Conservation (phyloP, 2,888 invertebrate species). For the Oscheius sp. region DNA sequence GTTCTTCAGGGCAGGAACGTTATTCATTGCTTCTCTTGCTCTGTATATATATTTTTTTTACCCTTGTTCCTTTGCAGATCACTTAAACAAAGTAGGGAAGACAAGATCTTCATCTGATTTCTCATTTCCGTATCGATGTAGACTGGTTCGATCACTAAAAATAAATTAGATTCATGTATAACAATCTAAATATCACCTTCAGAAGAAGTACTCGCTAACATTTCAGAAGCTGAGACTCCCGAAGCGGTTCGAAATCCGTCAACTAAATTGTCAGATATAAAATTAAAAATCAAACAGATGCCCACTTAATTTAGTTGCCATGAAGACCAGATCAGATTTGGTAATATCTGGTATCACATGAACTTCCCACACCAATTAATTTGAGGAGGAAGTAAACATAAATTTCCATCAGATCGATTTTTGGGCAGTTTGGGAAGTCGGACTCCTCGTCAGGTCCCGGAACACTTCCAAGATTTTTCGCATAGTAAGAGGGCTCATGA, state of each 20-base stretch:
- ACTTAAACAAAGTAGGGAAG: slow-evolving; percentile 30
- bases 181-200: slow-evolving; percentile 35
- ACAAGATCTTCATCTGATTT: slow-evolving; percentile 31
- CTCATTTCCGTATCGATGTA: slow-evolving; percentile 33
- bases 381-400: slow-evolving; percentile 31
- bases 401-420: slow-evolving; percentile 31
- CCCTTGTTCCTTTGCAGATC: slow-evolving; percentile 33
- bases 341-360: slow-evolving; percentile 31
- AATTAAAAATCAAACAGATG: slow-evolving; percentile 35
- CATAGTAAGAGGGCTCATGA: slow-evolving; percentile 31
- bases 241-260: slow-evolving; percentile 32
- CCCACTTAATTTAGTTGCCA: slow-evolving; percentile 35
- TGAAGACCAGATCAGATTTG: slow-evolving; percentile 28
- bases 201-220: slow-evolving; percentile 29
- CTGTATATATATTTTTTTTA: slow-evolving; percentile 28
- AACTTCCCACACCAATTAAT: slow-evolving; percentile 34
- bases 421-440: slow-evolving; percentile 33
- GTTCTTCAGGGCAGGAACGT: slow-evolving; percentile 32
- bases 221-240: slow-evolving; percentile 34
- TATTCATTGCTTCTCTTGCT: slow-evolving; percentile 33
- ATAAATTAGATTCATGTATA: slow-evolving; percentile 35
- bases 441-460: slow-evolving; percentile 34
- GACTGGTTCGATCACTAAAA: slow-evolving; percentile 31
- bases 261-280: slow-evolving; percentile 36
- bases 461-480: slow-evolving; percentile 34